Base-by-base conservation (phyloP, 2,113 vertebrate genomes). In the Toxotes jaculatrix region DNA sequence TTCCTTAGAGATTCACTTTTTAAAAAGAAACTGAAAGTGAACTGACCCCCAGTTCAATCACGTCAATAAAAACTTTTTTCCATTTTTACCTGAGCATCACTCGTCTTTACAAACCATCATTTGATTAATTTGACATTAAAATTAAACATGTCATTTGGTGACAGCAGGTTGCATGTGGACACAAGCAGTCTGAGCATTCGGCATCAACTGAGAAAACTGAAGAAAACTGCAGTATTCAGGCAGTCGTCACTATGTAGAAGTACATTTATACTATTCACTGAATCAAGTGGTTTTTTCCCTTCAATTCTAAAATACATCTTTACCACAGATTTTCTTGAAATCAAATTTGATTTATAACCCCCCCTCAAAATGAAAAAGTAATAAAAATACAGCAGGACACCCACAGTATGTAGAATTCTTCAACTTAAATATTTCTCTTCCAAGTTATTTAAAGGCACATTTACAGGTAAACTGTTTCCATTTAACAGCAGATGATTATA, bases 241-340 rank as follows among this genome's bases (percentile, higher is more conserved):
- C 16, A 69, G 82, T 63, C 32, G 2, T 32, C 51, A 74, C 32
- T 10, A 27, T 27, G 31, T 55, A 36, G 32, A 74, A 75, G 42
- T 55, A 81, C 73, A 45, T 40, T 45, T 56, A 36, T 16, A 63
- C 45, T 3, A 31, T 51, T 56, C 42, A 51, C 40, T 56, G 17
- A 40, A 62, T 65, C 34, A 21, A 88, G 87, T 87, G 90, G 84
- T 77, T 87, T 45, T 27, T 62, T 79, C 60, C 72, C 68, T 89
- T 79, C 56, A 14, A 76, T 6, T 63, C 36, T 56, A 55, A 79
- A 63, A 51, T 36, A 75, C 56, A 61, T 65, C 64, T 65, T 23
- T 27, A 78, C n/a, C n/a, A 68, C 1, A 72, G 32, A 57, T 23
- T 23, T 75, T 36, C 9, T 64, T 27, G 0, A 72, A 64, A 36